These are phyloP conservation scores for Drosophila rufa DNA, from an alignment of 1,140 invertebrate genomes.

Conservation along the genomic window DNA sequence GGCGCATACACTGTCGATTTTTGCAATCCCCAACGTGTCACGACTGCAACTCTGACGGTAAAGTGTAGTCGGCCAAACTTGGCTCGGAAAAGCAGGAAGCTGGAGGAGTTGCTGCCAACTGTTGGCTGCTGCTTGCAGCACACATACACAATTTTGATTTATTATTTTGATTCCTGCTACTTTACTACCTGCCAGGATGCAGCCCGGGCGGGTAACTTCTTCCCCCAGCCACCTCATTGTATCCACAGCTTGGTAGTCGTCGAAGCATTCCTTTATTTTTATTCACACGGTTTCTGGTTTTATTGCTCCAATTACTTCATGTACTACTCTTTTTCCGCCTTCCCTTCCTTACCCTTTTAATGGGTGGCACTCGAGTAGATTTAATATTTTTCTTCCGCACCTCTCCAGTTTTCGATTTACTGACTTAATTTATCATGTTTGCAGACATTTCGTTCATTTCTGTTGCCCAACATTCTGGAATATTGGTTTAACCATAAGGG, in stretches of 20 bases:
- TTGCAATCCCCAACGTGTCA: slow-evolving; percentile 7
- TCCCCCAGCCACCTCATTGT: slow-evolving; percentile 20
- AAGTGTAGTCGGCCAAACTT: slow-evolving; percentile 17
- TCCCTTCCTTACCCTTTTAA: background rate
- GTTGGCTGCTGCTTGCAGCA: slow-evolving; percentile 46
- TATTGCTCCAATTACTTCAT: slow-evolving; percentile 80
- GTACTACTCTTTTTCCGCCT: slow-evolving; percentile 44
- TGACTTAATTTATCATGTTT: slow-evolving; percentile 46
- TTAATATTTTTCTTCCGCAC: slow-evolving; percentile 58
- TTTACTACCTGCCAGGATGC: slow-evolving; percentile 72
- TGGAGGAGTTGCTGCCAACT: slow-evolving; percentile 52
- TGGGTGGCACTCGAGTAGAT: slow-evolving; percentile 57
- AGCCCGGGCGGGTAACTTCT: slow-evolving; percentile 13
- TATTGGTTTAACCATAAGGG: background rate
- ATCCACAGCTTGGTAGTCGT: slow-evolving; percentile 35
- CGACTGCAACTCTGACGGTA: slow-evolving; percentile 2
- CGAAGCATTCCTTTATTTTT: slow-evolving; percentile 62
- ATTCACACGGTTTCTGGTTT: slow-evolving; percentile 75
- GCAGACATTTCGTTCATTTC: slow-evolving; percentile 20
- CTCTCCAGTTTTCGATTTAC: slow-evolving; percentile 4
- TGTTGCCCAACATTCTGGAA: background rate
- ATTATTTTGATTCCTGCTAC: slow-evolving; percentile 79
- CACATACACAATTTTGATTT: slow-evolving; percentile 72
- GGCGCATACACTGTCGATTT: background rate
- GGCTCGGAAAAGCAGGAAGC: slow-evolving; percentile 8